Evolutionary conservation across 1,140 invertebrate species (phyloP), one percentile per base, ranked within the genome.

Genomic region (Ruditapes philippinarum): DNA sequence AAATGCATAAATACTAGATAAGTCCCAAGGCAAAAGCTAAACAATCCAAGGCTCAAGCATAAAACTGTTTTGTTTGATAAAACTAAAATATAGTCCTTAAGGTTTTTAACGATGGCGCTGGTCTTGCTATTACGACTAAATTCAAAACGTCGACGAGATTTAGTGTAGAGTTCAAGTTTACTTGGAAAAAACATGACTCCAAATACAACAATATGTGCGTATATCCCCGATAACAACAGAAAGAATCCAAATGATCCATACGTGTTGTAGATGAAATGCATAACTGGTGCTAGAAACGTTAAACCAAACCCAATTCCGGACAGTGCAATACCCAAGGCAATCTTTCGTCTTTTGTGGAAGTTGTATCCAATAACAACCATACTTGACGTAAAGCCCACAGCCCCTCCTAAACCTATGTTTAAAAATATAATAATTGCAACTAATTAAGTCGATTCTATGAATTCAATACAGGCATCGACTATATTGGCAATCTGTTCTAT

Each of bases 1-100:
- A 89, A 65, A 76, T 89, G 70, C 12, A 89, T 19, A 74, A 38
- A 89, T 28, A 76, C 45, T 9, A 89, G 19, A 54, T 82, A 82
- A 11, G 49, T 82, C 5, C 65, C 87, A n/a, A 89, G 17, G n/a
- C 78, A 38, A n/a, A 49, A 82, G 12, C n/a, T 54, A 49, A 81
- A 60, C 49, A 89, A 81, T n/a, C 42, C 42, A 38, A 82, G 22
- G 49, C 62, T 82, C 12, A 82, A 40, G 17, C 45, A 60, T n/a
- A 82, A 2, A 31, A 81, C 38, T 3, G 45, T 17, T 81, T 57
- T 57, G 28, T 89, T 81, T n/a, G 22, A 28, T 11, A 82, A 36
- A 62, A 89, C 49, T 28, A 17, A 22, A 40, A 22, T 3, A 14
- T 14, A 7, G 42, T 45, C 42, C 42, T 45, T 45, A 7, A 45